Percentiles rank a stretch among this genome's conserved stretches.
Conservation (phyloP, 92 coral and sea anemone species). For the Nematostella vectensis region DNA sequence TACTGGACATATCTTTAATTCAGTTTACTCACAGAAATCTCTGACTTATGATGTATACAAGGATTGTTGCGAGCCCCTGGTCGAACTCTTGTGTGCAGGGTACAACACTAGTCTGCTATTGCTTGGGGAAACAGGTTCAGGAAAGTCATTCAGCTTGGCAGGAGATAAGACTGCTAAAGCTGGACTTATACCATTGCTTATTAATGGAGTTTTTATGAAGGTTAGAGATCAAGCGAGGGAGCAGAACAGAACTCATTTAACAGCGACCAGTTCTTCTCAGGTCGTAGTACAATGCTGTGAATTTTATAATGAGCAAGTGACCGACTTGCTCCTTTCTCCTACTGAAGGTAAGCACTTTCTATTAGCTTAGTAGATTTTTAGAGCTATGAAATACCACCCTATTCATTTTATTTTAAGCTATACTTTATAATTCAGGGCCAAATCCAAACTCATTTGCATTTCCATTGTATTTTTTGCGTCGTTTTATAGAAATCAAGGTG, state of each 20-base stretch:
- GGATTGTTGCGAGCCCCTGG: conserved; percentile 47
- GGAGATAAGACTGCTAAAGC: conserved; percentile 78
- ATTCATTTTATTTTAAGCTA: too few relatives aligned
- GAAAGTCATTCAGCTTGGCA: conserved; percentile 70
- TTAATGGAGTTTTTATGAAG: conserved; percentile 64
- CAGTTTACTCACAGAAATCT: conserved; percentile 50
- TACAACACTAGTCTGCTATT: conserved; percentile 68
- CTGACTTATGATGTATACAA: conserved; percentile 58
- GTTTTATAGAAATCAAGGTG: too few relatives aligned
- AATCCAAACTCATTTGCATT: too few relatives aligned
- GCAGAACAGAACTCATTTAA: conserved; percentile 34
- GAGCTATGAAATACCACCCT: too few relatives aligned
- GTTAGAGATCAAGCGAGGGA: conserved; percentile 27
- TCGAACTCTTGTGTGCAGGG: conserved; percentile 58
- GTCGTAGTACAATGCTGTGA: conserved; percentile 45
- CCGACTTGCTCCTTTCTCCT: conserved; percentile 50
- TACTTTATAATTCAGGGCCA: too few relatives aligned
- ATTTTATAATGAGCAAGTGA: conserved; percentile 57
- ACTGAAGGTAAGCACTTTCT: conserved; percentile 68
- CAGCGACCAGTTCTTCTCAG: conserved; percentile 21
- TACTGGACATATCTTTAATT: conserved; percentile 51
- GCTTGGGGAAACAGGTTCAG: conserved; percentile 72
- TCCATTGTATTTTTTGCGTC: too few relatives aligned
- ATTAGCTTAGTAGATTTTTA: too few relatives aligned
- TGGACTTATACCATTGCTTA: conserved; percentile 55